Conservation (phyloP, 2,113 vertebrate genomes). For the Glaucomys volans region DNA sequence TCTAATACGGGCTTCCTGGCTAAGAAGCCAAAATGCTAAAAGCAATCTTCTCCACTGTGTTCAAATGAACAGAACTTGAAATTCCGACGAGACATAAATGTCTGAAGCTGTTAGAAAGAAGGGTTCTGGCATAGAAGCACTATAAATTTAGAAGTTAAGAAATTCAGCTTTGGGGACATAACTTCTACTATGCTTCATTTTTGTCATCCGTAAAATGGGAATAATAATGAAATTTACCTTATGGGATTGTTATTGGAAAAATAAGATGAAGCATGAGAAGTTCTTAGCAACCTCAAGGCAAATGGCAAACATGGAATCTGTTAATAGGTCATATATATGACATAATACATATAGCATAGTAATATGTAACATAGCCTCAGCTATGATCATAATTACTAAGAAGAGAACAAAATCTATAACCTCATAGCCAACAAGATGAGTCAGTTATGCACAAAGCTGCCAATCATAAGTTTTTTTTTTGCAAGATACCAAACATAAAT, state of each 20-base stretch:
- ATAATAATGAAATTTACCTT: background rate
- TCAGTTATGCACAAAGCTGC: background rate
- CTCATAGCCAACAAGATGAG: background rate
- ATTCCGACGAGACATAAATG: background rate
- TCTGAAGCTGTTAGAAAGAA: background rate
- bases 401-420: background rate
- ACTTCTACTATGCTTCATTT: background rate
- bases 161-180: background rate
- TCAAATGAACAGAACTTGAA: background rate
- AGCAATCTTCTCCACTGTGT: background rate
- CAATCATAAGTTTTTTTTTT: background rate
- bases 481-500: background rate
- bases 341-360: background rate
- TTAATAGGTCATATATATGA: background rate
- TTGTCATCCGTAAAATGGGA: slow-evolving; percentile 23
- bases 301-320: background rate
- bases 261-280: background rate
- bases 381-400: background rate
- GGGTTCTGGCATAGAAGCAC: background rate
- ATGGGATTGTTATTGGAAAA: background rate
- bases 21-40: slow-evolving; percentile 31
- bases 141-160: background rate
- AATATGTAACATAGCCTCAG: background rate
- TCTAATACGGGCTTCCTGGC: slow-evolving; percentile 13
- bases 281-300: background rate